Percentiles rank a stretch among this genome's conserved stretches.
Conservation (phyloP, 2,113 vertebrate species). For the Saguinus imperator region DNA sequence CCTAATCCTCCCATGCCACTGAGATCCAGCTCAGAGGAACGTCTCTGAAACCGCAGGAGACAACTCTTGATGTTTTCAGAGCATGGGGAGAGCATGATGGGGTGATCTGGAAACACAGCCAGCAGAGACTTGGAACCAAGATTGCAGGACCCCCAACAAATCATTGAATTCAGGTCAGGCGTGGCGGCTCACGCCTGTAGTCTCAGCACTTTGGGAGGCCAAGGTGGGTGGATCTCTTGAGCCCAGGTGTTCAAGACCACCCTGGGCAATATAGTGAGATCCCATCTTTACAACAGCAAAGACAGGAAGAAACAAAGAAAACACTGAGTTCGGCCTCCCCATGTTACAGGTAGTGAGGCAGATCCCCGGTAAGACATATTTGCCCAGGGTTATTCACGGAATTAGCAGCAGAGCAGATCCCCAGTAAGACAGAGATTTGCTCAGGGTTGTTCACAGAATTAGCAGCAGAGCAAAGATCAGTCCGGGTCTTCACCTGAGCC, state of each 20-base stretch:
- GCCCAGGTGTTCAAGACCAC: too few relatives aligned
- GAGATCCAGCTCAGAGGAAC: background rate
- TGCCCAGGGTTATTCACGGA: too few relatives aligned
- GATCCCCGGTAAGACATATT: background rate
- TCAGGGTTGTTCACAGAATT: background rate
- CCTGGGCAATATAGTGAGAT: too few relatives aligned
- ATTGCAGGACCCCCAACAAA: background rate
- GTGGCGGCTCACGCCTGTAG: accelerated
- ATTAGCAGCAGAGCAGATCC: background rate
- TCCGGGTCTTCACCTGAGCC: background rate
- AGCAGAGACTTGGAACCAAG: background rate
- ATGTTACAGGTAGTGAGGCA: background rate
- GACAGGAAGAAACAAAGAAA: background rate
- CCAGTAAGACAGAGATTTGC: background rate
- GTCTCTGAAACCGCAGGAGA: background rate
- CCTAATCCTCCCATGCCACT: background rate
- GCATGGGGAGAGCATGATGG: accelerated
- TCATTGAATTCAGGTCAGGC: too few relatives aligned
- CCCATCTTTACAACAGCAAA: too few relatives aligned
- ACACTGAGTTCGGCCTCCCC: background rate
- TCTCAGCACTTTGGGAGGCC: too few relatives aligned
- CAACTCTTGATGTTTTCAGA: background rate
- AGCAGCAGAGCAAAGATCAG: background rate
- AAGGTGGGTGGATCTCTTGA: too few relatives aligned
- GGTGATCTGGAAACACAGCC: background rate